These are phyloP conservation scores for Drosophila melanosoma DNA, from an alignment of 2,888 invertebrate species.

Conservation along the genomic window DNA sequence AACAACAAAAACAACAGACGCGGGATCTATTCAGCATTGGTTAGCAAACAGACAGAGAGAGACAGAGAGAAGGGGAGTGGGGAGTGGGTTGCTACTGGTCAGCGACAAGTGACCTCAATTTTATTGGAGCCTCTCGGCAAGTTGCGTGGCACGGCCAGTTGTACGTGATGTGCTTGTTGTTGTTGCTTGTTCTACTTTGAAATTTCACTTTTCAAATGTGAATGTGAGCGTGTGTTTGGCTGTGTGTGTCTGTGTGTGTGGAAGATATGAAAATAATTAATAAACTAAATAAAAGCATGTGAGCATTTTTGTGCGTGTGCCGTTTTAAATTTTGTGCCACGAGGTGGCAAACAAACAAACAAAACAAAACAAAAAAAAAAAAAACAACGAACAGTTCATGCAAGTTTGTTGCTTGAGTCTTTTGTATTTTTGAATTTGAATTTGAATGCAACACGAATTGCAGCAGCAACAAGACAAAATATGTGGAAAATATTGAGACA, in stretches of 20 bases:
- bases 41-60: constrained; percentile 4
- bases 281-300: constrained; percentile 67
- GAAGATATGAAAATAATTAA: constrained; percentile 61
- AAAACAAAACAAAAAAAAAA: constrained; percentile 2
- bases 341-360: constrained; percentile 2
- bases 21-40: constrained; percentile 62
- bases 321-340: constrained; percentile 42
- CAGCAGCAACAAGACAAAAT: constrained; percentile 40
- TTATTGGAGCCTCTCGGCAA: constrained; percentile 71
- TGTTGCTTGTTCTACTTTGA: constrained; percentile 70
- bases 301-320: constrained; percentile 60
- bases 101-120: constrained; percentile 75
- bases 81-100: constrained; percentile 53
- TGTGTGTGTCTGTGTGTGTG: constrained; percentile 30
- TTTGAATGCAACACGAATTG: constrained; percentile 31
- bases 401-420: constrained; percentile 67
- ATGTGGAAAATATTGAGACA: constrained; percentile 59
- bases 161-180: constrained; percentile 52
- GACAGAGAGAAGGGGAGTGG: constrained; percentile 1
- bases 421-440: constrained; percentile 42
- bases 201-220: constrained; percentile 76
- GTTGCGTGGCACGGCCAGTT: constrained; percentile 61
- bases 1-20: constrained; percentile 37
- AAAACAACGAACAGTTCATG: constrained; percentile 25
- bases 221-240: constrained; percentile 29